phyloP scores from a whole-genome alignment of 2,797 vertebrate species.

The Catharus ustulatus region DNA sequence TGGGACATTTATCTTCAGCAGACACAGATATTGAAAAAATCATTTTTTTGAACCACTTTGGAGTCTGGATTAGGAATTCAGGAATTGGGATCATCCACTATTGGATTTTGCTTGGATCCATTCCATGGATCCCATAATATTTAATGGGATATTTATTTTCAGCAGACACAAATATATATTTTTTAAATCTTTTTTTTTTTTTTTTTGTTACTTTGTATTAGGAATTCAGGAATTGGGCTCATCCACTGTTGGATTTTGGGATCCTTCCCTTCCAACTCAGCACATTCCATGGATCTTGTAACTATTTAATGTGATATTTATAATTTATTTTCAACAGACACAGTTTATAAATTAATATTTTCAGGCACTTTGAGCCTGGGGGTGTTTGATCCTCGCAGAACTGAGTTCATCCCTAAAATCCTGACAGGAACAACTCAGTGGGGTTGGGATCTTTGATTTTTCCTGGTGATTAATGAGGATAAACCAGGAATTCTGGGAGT shows the following conservation, averaged over 20 bases:
- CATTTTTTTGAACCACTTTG: neutral
- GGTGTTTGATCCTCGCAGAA: neutral
- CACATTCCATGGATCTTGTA: neutral
- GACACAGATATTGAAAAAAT: no score
- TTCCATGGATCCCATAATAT: neutral
- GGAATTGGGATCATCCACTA: accelerated
- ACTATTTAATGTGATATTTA: neutral
- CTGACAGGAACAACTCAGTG: neutral
- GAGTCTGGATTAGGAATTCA: neutral
- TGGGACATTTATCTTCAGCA: neutral
- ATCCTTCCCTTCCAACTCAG: neutral
- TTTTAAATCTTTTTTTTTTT: no score
- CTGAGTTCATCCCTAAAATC: neutral
- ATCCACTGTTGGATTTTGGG: accelerated
- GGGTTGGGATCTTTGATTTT: neutral
- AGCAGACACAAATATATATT: no score
- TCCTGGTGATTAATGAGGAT: neutral
- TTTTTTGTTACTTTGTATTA: neutral
- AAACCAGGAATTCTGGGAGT: neutral
- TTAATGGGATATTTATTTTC: no score
- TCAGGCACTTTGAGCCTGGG: accelerated
- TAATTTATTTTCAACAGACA: neutral
- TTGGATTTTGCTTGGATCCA: neutral
- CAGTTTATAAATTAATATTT: accelerated
- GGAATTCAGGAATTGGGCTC: neutral